Evolutionary conservation across 2,797 vertebrate genomes (phyloP), one percentile per base, ranked within the genome.

Genomic region (Rhynchonycteris naso): DNA sequence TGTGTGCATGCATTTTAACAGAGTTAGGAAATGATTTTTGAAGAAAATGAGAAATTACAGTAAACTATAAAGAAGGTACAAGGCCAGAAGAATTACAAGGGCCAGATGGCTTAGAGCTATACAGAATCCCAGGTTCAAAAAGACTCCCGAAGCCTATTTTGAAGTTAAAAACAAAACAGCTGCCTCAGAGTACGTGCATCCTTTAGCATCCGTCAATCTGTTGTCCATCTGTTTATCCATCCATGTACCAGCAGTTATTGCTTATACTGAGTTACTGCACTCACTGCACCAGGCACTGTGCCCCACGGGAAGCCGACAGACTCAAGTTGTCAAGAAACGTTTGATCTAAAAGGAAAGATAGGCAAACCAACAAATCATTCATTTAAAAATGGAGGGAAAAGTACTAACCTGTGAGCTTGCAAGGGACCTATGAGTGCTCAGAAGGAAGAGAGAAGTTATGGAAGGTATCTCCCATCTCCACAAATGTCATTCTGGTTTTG

Each of bases 1-100:
- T 19, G 2, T 21, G 61, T 65, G 22, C 59, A 43, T n/a, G 21
- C 21, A 1, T 87, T 78, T 90, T 54, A 43, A 76, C 1, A 86
- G 54, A 76, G 28, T 74, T 68, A 90, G 54, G 33, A 88, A 94
- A 68, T 59, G 28, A 59, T 63, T 68, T 89, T 84, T 56, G 75
- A 92, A 94, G 76, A 83, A 83, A 90, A 83, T 50, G 50, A 87
- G 38, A 78, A 81, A 52, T 65, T 35, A 26, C 54, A 66, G 26
- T 59, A 71, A 87, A 58, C 33, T 78, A 16, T 65, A 50, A 72
- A 69, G 54, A 74, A 76, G 56, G 50, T 61, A 54, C 26, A 87
- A 72, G 30, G 58, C 38, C 86, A 76, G 69, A 71, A 86, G 54
- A 71, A 78, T 90, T 43, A 81, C 50, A 19, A 90, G 69, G 81